Evolutionary conservation across 2,888 invertebrate genomes (phyloP), one percentile per base, ranked within the genome.

Genomic region (Nomada hirtipes): DNA sequence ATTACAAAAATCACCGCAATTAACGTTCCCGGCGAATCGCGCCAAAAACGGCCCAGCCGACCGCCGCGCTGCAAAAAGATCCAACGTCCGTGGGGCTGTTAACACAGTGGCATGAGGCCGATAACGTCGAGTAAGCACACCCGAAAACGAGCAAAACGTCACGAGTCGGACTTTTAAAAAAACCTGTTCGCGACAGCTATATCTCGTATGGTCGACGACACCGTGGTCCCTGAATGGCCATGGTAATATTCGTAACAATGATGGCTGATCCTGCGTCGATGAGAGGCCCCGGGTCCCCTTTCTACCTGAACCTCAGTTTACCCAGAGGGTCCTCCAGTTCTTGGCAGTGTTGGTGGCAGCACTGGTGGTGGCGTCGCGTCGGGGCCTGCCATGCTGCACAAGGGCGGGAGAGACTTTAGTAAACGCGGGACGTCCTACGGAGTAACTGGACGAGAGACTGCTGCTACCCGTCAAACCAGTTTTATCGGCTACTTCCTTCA

Each of bases 391-490:
- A 7, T 13, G 15, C 29, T 47, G 63, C 47, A 59, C 79, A 83
- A 72, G 78, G 76, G 47, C 83, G 78, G 11, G 15, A 47, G 47
- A 47, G 86, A 79, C 77, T 87, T 18, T 29, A 36, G 70, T 61
- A 86, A 88, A 88, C 87, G 83, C 85, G 75, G 86, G 87, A 84
- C 84, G 74, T 85, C 84, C 80, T 83, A 82, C 89, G 84, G 83
- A 79, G 88, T 89, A 86, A 90, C 88, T 87, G 90, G 85, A 84
- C 88, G 88, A 83, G 86, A 83, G 86, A 85, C 86, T 87, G 82
- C 84, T 84, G 90, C 90, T 90, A 93, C 93, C 89, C 92, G 93
- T 93, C 93, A 93, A 93, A 93, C 93, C 93, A 93, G 93, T 93
- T 93, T 92, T 91, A 92, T 93, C 93, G 91, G 92, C 92, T 90